Conservation (phyloP, 1,140 invertebrate genomes). For the Bombus picipes region DNA sequence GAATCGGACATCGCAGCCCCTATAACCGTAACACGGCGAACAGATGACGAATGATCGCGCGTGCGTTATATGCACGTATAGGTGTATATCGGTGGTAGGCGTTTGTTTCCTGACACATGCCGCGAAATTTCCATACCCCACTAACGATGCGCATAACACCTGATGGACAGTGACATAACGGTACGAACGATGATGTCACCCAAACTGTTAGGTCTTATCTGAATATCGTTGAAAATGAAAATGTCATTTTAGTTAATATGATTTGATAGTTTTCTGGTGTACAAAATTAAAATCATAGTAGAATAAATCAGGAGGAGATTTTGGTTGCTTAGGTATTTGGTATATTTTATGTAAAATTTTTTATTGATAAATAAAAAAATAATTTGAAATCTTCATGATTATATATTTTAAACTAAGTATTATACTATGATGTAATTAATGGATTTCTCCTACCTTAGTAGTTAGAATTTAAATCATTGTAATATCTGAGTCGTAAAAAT, state of each 20-base stretch:
- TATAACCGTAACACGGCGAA: slow-evolving; percentile 29
- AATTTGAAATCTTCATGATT: no score
- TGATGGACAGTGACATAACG: slow-evolving; percentile 56
- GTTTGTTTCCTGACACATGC: slow-evolving; percentile 72
- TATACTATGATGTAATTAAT: no score
- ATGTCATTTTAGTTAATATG: neutral
- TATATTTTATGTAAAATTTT: no score
- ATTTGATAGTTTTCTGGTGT: no score
- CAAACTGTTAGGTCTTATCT: neutral
- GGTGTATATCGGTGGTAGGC: slow-evolving; percentile 47
- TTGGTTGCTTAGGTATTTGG: no score
- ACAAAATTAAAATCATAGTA: no score
- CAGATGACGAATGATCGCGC: slow-evolving; percentile 74
- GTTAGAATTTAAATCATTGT: no score
- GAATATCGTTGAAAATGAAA: neutral
- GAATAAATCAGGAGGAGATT: no score
- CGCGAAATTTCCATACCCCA: slow-evolving; percentile 77
- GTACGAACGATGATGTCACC: slow-evolving; percentile 6
- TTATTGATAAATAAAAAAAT: no score
- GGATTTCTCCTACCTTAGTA: no score
- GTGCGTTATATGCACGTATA: slow-evolving; percentile 1
- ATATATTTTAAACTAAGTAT: no score
- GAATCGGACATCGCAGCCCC: slow-evolving; percentile 24
- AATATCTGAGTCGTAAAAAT: no score
- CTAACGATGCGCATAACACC: slow-evolving; percentile 53